Evolutionary conservation across 2,888 invertebrate species (phyloP).

Genomic region (Xestobium rufovillosum): DNA sequence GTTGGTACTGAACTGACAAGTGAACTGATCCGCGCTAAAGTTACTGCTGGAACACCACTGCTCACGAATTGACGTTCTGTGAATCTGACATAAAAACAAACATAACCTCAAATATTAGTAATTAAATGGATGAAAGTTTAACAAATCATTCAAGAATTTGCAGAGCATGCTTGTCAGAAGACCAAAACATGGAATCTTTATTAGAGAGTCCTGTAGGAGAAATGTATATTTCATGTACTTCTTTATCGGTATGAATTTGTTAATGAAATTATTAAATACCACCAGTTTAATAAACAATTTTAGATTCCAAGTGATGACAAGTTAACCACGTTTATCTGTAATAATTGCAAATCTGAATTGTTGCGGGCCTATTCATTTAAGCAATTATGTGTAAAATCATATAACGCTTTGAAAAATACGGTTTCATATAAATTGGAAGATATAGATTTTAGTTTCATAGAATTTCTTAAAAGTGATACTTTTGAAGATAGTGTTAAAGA

Average conservation of each 20-base stretch:
- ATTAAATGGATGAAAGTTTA: too few species aligned
- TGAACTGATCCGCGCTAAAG: too few species aligned
- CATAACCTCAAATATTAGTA: too few species aligned
- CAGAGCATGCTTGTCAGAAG: slow-evolving; percentile 44
- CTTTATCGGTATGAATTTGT: slow-evolving; percentile 27
- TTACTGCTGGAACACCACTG: too few species aligned
- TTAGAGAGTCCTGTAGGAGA: slow-evolving; percentile 35
- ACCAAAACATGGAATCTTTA: slow-evolving; percentile 39
- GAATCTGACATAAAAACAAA: too few species aligned
- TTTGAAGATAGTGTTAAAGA: slow-evolving; percentile 15
- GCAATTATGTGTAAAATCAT: slow-evolving; percentile 31
- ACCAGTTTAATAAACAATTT: slow-evolving; percentile 16
- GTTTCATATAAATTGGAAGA: slow-evolving; percentile 27
- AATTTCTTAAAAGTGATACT: slow-evolving; percentile 20
- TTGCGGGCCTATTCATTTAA: slow-evolving; percentile 29
- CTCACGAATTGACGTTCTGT: too few species aligned
- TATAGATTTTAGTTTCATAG: slow-evolving; percentile 24
- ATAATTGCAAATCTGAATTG: slow-evolving; percentile 29
- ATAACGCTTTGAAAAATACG: slow-evolving; percentile 27
- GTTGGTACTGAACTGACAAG: too few species aligned
- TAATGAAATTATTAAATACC: slow-evolving; percentile 5
- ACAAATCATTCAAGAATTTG: slow-evolving; percentile 44
- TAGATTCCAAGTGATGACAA: slow-evolving; percentile 29
- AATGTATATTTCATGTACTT: slow-evolving; percentile 32
- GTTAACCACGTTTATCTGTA: slow-evolving; percentile 31